These are phyloP conservation scores for Zosterops borbonicus DNA, from an alignment of 2,113 vertebrate species.

Conservation along the genomic window DNA sequence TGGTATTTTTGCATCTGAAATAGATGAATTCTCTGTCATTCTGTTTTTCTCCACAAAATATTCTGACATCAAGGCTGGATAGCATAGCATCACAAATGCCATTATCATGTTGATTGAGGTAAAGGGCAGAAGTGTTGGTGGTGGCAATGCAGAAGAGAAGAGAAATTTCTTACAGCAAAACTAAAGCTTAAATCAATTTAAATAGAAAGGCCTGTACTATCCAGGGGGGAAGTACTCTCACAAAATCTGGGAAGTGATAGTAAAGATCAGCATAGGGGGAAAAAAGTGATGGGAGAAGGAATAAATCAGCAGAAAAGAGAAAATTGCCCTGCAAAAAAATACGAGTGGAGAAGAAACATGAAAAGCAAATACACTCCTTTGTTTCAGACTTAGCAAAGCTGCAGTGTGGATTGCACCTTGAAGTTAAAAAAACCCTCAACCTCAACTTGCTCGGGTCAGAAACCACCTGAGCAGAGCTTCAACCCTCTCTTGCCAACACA, in stretches of 20 bases:
- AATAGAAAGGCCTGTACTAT: neutral
- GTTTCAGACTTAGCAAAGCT: slow-evolving; percentile 14
- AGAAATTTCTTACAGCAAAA: slow-evolving; percentile 7
- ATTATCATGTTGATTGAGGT: slow-evolving; percentile 51
- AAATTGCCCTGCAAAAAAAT: neutral
- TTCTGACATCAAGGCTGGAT: slow-evolving; percentile 11
- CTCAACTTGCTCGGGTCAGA: neutral
- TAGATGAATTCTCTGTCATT: neutral
- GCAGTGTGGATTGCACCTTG: neutral
- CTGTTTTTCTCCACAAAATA: neutral
- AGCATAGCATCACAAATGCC: slow-evolving; percentile 16
- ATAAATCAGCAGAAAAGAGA: neutral
- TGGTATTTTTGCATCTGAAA: neutral
- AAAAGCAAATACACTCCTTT: slow-evolving; percentile 30
- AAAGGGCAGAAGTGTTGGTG: slow-evolving; percentile 45
- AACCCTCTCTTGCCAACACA: fast-evolving
- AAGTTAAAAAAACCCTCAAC: neutral
- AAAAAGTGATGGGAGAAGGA: neutral
- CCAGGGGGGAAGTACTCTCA: neutral
- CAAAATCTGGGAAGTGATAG: neutral
- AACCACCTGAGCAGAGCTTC: neutral
- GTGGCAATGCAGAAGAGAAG: neutral
- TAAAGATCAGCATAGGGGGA: neutral
- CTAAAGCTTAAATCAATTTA: slow-evolving; percentile 20
- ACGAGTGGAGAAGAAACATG: neutral